Evolutionary conservation across 2,113 vertebrate genomes (phyloP).

Genomic region (Heterotilapia buettikoferi): DNA sequence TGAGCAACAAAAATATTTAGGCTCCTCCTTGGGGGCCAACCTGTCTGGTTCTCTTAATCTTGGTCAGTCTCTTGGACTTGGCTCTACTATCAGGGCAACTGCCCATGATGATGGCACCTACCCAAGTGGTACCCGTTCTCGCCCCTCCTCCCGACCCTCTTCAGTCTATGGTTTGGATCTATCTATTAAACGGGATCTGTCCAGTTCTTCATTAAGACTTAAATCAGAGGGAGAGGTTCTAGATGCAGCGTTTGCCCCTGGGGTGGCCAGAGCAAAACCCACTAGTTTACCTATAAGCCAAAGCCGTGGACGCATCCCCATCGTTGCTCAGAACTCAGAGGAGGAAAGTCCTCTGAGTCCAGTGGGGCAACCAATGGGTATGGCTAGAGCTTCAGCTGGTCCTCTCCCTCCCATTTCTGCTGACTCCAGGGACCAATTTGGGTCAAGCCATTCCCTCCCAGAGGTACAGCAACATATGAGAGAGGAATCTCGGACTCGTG

Average conservation of each 20-base stretch:
- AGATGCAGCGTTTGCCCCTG: conserved; percentile 84
- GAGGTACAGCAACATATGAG: conserved; percentile 99
- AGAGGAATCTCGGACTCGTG: conserved; percentile 92
- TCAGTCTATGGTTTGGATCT: conserved; percentile 97
- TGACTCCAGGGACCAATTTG: conserved; percentile 96
- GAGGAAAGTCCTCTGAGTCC: conserved; percentile 98
- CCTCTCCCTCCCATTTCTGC: conserved; percentile 97
- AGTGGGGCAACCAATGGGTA: conserved; percentile 98
- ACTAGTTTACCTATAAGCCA: conserved; percentile 97
- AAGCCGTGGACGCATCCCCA: conserved; percentile 93
- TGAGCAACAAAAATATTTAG: conserved; percentile 95
- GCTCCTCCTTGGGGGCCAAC: conserved; percentile 77
- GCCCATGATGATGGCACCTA: conserved; percentile 91
- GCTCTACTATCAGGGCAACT: conserved; percentile 76
- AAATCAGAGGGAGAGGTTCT: conserved; percentile 89
- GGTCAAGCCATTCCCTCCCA: conserved; percentile 96
- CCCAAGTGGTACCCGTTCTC: conserved; percentile 85
- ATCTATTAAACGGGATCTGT: conserved; percentile 92
- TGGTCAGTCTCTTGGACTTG: conserved; percentile 77
- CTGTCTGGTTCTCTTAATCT: conserved; percentile 82
- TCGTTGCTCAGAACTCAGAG: conserved; percentile 97
- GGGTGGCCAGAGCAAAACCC: conserved; percentile 88
- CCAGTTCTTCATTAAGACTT: conserved; percentile 90
- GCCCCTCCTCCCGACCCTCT: conserved; percentile 92
- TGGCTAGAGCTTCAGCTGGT: conserved; percentile 96